These are phyloP conservation scores for Phaethornis superciliosus DNA, from an alignment of 2,113 vertebrate species.

Conservation along the genomic window DNA sequence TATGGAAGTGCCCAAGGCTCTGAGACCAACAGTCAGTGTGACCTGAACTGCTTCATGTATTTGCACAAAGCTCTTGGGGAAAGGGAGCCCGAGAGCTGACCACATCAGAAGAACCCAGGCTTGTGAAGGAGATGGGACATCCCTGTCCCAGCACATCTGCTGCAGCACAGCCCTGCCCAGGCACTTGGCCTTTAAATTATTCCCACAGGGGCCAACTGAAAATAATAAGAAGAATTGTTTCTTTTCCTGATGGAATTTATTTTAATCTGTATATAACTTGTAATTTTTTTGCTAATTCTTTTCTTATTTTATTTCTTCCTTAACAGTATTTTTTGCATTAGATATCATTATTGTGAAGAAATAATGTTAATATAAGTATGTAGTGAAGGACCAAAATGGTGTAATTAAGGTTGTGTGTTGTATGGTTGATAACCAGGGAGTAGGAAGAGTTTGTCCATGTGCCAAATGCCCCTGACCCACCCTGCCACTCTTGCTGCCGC, in stretches of 20 bases:
- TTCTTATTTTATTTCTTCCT: constrained; percentile 84
- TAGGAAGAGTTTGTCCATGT: constrained; percentile 77
- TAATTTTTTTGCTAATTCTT: constrained; percentile 75
- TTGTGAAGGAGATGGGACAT: not conserved
- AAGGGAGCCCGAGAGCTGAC: not conserved
- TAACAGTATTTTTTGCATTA: constrained; percentile 89
- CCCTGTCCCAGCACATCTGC: not conserved
- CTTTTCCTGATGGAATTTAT: constrained; percentile 77
- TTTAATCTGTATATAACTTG: constrained; percentile 84
- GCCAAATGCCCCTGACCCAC: constrained; percentile 85
- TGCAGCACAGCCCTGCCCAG: constrained; percentile 39
- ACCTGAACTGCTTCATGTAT: not conserved
- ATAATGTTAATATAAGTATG: constrained; percentile 91
- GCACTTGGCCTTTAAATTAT: constrained; percentile 79
- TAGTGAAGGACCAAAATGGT: constrained; percentile 96
- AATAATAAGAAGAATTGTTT: constrained; percentile 63
- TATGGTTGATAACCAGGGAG: constrained; percentile 81
- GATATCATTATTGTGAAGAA: constrained; percentile 81
- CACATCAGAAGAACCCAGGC: not conserved
- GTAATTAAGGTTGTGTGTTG: constrained; percentile 82
- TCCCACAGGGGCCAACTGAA: constrained; percentile 77
- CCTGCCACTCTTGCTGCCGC: constrained; percentile 70
- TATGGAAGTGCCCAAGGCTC: constrained; percentile 31
- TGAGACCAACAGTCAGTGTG: not conserved
- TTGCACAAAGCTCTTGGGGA: not conserved